Percentiles rank a stretch among this genome's conserved stretches.
These are phyloP conservation scores for Bombus haemorrhoidalis DNA, from an alignment of 1,140 invertebrate genomes.

Conservation along the genomic window DNA sequence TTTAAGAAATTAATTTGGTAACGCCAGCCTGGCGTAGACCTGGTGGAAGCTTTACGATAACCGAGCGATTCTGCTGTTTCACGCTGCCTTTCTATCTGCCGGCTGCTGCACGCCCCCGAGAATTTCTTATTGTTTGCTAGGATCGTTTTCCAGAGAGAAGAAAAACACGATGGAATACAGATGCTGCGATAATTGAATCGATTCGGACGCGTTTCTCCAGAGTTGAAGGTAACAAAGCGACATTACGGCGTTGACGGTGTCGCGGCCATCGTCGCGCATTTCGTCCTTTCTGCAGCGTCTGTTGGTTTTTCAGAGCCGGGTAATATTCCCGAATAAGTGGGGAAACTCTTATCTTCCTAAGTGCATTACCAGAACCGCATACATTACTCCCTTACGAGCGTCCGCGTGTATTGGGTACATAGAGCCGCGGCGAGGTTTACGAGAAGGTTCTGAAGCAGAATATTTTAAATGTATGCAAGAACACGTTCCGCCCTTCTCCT, in stretches of 20 bases:
- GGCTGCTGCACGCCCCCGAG: neutral
- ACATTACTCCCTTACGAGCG: slow-evolving; percentile 60
- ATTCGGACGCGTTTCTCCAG: neutral
- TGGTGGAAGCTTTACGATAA: neutral
- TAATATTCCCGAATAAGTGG: slow-evolving; percentile 68
- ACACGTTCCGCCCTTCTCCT: slow-evolving; percentile 69
- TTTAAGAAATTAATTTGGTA: neutral
- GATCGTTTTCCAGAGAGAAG: neutral
- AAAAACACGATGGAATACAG: no score
- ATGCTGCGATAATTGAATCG: neutral
- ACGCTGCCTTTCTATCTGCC: neutral
- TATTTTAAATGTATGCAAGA: slow-evolving; percentile 72
- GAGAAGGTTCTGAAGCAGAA: slow-evolving; percentile 64
- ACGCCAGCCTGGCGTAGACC: neutral
- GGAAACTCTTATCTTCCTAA: slow-evolving; percentile 68
- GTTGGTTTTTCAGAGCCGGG: slow-evolving; percentile 58
- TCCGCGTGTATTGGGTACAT: slow-evolving; percentile 66
- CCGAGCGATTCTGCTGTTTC: slow-evolving; percentile 7
- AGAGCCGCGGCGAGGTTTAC: slow-evolving; percentile 58
- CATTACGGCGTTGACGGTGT: slow-evolving; percentile 16
- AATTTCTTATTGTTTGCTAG: neutral
- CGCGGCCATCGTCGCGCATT: slow-evolving; percentile 18
- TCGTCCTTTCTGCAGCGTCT: slow-evolving; percentile 63
- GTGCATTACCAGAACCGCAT: slow-evolving; percentile 69
- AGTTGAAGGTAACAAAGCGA: neutral